phyloP scores from a whole-genome alignment of 2,888 invertebrate species.

The Siphonodentalium dalli region DNA sequence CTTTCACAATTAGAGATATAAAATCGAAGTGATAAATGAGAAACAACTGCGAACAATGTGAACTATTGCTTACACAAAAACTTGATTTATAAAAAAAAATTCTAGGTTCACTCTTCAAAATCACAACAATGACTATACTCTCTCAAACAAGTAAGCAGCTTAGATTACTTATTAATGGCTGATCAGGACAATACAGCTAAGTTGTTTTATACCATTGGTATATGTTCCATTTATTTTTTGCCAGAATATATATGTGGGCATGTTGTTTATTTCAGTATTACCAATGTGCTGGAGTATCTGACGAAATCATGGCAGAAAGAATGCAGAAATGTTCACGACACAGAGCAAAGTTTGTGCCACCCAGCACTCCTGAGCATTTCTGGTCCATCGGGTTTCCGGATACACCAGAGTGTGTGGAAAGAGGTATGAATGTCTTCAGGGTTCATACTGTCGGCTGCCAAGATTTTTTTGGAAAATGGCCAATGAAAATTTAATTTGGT shows the following conservation, averaged over 20 bases:
- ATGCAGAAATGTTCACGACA: conserved; percentile 60
- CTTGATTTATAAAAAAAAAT: too few relatives aligned
- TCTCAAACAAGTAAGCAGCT: too few relatives aligned
- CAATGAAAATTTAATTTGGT: neutral
- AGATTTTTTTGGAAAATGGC: neutral
- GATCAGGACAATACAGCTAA: too few relatives aligned
- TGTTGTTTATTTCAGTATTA: conserved; percentile 52
- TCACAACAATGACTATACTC: too few relatives aligned
- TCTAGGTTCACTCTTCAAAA: too few relatives aligned
- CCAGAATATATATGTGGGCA: neutral
- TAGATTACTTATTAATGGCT: too few relatives aligned
- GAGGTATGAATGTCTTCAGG: conserved; percentile 35
- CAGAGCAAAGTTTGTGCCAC: conserved; percentile 50
- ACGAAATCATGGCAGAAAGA: conserved; percentile 46
- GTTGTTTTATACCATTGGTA: too few relatives aligned
- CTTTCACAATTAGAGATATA: too few relatives aligned
- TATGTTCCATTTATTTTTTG: too few relatives aligned
- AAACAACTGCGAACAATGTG: too few relatives aligned
- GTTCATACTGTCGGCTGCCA: neutral
- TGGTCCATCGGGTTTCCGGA: conserved; percentile 64
- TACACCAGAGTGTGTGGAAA: conserved; percentile 55
- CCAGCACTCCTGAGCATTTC: conserved; percentile 62
- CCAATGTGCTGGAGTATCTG: conserved; percentile 43
- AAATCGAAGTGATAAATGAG: too few relatives aligned
- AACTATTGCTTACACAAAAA: too few relatives aligned